Conservation (phyloP, 1,140 invertebrate species). For the Aphidius ervi region DNA sequence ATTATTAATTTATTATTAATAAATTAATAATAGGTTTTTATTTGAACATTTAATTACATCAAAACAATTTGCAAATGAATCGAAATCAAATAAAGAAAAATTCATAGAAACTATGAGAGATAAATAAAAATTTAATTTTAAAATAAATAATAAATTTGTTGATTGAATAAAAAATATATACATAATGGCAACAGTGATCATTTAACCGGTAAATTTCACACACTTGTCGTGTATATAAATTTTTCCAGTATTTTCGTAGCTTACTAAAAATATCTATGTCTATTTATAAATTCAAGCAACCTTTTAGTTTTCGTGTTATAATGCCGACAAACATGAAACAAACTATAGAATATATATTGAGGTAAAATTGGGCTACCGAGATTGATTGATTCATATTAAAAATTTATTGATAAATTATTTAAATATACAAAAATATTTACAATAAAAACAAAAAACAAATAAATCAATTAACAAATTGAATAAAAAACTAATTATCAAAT, state of each 20-base stretch:
- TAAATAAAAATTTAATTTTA: too few species aligned
- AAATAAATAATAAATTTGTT: too few species aligned
- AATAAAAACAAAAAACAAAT: neutral
- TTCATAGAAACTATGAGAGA: too few species aligned
- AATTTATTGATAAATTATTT: too few species aligned
- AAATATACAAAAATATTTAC: neutral
- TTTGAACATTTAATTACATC: too few species aligned
- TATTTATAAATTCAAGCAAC: conserved; percentile 30
- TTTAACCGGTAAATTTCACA: neutral
- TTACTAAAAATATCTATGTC: conserved; percentile 33
- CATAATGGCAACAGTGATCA: neutral
- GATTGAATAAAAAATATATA: neutral
- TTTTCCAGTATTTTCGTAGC: conserved; percentile 22
- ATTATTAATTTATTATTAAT: too few species aligned
- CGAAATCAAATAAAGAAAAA: too few species aligned
- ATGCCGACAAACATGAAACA: conserved; percentile 20
- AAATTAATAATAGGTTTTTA: too few species aligned
- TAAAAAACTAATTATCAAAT: too few species aligned
- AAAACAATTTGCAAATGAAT: too few species aligned
- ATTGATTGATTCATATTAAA: conserved; percentile 4
- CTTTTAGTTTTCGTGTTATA: conserved; percentile 16
- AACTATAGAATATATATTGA: neutral
- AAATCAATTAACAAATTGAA: neutral
- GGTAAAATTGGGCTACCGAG: conserved; percentile 6
- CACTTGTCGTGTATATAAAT: conserved; percentile 12